Evolutionary conservation across 2,113 vertebrate species (phyloP).

Genomic region (Setophaga petechia): DNA sequence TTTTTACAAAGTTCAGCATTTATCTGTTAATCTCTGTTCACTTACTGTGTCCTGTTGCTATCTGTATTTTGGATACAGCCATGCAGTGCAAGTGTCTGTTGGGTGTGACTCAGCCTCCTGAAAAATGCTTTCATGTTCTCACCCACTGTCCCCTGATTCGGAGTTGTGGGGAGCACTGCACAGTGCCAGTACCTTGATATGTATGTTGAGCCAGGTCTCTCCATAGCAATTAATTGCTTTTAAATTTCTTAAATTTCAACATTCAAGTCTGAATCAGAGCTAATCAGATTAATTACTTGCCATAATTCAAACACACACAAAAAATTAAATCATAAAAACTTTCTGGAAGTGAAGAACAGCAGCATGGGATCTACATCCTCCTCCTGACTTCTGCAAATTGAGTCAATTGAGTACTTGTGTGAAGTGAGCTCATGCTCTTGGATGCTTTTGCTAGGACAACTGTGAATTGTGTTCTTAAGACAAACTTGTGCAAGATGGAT

Average conservation of each 20-base stretch:
- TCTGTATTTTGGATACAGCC: not conserved
- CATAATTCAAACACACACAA: not conserved
- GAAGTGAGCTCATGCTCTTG: not conserved
- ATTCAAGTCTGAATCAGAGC: not conserved
- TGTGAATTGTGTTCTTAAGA: not conserved
- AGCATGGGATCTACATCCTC: not conserved
- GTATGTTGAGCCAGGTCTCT: not conserved
- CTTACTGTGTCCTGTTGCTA: not conserved
- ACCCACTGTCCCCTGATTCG: not conserved
- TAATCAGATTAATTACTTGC: not conserved
- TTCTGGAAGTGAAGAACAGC: not conserved
- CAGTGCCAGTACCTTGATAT: not conserved
- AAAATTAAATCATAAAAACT: not conserved
- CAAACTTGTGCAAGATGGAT: not conserved
- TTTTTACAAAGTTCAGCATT: not conserved
- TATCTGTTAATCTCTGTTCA: not conserved
- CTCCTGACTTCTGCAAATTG: not conserved
- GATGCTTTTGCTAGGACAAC: not conserved
- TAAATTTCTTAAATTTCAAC: not conserved
- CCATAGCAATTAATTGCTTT: not conserved
- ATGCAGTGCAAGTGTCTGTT: not conserved
- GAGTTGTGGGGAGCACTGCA: not conserved
- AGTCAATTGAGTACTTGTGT: fast-evolving
- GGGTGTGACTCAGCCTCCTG: not conserved
- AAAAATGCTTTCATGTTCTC: not conserved